phyloP scores from a whole-genome alignment of 2,888 invertebrate genomes.

The Rhagonycha lutea region DNA sequence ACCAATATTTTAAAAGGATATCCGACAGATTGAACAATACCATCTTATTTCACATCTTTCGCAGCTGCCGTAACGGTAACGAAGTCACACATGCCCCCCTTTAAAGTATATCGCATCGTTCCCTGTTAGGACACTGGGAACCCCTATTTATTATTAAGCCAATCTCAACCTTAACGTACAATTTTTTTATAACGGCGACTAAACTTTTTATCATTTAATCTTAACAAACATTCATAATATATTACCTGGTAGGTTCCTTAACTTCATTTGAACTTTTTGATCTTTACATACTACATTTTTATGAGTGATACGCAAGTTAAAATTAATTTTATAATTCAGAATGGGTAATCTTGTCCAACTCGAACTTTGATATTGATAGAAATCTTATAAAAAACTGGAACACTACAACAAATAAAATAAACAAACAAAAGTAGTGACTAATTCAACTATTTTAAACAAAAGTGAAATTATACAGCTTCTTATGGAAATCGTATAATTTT shows the following conservation, averaged over 20 bases:
- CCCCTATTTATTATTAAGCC: slow-evolving; percentile 1
- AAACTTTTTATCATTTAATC: neutral
- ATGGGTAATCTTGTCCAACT: neutral
- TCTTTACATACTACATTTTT: neutral
- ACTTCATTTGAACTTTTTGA: neutral
- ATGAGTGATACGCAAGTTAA: neutral
- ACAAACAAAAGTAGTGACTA: neutral
- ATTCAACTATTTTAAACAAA: neutral
- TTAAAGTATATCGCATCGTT: slow-evolving; percentile 3
- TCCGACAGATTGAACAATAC: neutral
- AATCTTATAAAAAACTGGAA: neutral
- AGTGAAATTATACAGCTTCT: neutral
- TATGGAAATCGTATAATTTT: neutral
- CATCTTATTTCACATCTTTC: neutral
- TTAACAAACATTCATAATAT: neutral
- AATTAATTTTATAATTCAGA: neutral
- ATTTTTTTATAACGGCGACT: neutral
- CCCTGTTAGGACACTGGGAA: neutral
- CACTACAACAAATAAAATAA: neutral
- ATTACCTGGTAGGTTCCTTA: no score
- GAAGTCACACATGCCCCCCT: slow-evolving; percentile 12
- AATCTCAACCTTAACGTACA: slow-evolving; percentile 3
- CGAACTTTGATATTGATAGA: no score
- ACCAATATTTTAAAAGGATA: neutral
- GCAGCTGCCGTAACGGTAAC: slow-evolving; percentile 34